phyloP scores from a whole-genome alignment of 2,113 vertebrate species.

The Boleophthalmus pectinirostris region DNA sequence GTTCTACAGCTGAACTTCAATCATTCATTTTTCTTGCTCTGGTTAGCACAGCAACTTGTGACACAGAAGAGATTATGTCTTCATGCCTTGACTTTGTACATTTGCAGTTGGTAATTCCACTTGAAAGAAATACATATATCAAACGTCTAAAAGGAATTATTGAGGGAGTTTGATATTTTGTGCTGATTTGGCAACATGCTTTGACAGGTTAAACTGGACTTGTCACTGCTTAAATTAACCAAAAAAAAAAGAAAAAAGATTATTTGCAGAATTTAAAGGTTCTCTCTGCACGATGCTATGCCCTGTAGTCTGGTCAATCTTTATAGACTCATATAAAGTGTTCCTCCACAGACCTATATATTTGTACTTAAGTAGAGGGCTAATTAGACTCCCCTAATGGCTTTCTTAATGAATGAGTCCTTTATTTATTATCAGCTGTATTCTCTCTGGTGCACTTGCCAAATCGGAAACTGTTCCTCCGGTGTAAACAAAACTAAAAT shows the following conservation, averaged over 20 bases:
- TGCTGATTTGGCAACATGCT: not conserved
- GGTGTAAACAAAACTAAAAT: not conserved
- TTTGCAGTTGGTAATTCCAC: too few species aligned
- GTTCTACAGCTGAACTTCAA: not conserved
- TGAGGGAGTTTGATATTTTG: too few species aligned
- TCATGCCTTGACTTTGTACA: too few species aligned
- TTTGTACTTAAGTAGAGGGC: slow-evolving; percentile 15
- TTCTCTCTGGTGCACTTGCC: not conserved
- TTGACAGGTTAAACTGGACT: not conserved
- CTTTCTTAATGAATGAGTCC: slow-evolving; percentile 19
- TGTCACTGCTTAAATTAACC: too few species aligned
- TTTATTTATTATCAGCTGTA: slow-evolving; percentile 27
- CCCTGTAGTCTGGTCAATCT: not conserved
- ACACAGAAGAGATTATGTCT: too few species aligned
- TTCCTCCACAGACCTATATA: slow-evolving; percentile 12
- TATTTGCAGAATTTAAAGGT: too few species aligned
- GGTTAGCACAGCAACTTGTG: too few species aligned
- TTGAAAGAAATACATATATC: too few species aligned
- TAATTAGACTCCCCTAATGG: slow-evolving; percentile 23
- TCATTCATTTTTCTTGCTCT: too few species aligned
- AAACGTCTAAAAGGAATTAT: too few species aligned
- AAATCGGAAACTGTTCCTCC: not conserved
- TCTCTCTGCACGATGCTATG: not conserved
- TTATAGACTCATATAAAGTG: not conserved
- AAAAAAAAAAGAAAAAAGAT: too few species aligned